Conservation (phyloP, 1,140 invertebrate species). For the Dreissena polymorpha region DNA sequence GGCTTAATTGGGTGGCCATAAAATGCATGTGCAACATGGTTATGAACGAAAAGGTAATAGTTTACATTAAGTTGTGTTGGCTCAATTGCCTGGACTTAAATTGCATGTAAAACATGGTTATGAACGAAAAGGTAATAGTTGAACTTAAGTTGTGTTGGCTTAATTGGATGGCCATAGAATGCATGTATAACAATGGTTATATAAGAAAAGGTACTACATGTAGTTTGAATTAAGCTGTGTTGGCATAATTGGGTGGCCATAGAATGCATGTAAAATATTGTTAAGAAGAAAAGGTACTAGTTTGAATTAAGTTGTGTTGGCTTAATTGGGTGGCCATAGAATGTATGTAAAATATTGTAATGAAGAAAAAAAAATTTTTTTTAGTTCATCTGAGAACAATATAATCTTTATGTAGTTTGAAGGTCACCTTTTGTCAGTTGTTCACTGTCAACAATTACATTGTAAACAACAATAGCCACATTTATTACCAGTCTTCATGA, state of each 20-base stretch:
- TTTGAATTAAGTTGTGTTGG: not conserved
- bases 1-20: constrained; percentile 92
- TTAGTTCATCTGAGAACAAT: too few species aligned
- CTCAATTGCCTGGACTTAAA: constrained; percentile 87
- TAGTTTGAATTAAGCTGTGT: not conserved
- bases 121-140: constrained; percentile 83
- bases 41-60: constrained; percentile 83
- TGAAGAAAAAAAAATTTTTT: too few species aligned
- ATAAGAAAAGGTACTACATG: constrained; percentile 83
- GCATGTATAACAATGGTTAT: constrained; percentile 94
- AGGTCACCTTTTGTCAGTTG: too few species aligned
- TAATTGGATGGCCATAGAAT: constrained; percentile 89
- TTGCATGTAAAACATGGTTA: constrained; percentile 93
- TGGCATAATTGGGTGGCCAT: constrained; percentile 84
- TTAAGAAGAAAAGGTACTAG: constrained; percentile 85
- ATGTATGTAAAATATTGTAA: too few species aligned
- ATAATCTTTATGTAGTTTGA: too few species aligned
- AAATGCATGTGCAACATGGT: constrained; percentile 96
- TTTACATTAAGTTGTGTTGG: not conserved
- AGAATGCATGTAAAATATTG: constrained; percentile 95
- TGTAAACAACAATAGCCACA: too few species aligned
- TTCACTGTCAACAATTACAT: too few species aligned
- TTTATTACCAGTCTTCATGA: too few species aligned
- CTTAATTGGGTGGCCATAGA: too few species aligned
- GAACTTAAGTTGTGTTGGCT: not conserved